Evolutionary conservation across 1,140 invertebrate genomes (phyloP).

Genomic region (Cyphomyrmex costatus): DNA sequence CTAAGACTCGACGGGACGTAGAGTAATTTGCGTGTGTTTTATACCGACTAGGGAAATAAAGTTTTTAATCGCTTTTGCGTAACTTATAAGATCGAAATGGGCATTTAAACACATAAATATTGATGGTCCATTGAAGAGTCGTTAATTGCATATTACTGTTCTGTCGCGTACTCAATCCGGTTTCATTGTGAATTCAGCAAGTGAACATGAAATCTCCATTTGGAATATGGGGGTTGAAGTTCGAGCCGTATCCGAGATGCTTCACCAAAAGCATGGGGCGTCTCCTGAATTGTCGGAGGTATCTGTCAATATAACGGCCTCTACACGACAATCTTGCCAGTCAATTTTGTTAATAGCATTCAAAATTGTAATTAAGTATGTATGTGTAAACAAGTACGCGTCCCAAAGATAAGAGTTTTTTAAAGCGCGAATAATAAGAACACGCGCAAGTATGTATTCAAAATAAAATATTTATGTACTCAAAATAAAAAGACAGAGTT

Average conservation of each 20-base stretch:
- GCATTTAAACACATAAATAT: constrained; percentile 31
- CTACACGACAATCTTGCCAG: no score
- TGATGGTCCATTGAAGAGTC: not conserved
- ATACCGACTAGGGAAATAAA: not conserved
- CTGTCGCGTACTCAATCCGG: not conserved
- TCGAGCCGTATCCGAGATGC: not conserved
- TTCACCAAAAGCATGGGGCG: not conserved
- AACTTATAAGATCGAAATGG: not conserved
- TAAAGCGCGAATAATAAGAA: no score
- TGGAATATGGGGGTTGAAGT: not conserved
- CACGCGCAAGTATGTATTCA: no score
- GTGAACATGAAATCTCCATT: constrained; percentile 17
- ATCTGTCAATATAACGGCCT: not conserved
- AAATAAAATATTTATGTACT: no score
- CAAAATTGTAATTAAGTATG: no score
- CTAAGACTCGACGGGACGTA: not conserved
- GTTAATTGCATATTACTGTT: constrained; percentile 32
- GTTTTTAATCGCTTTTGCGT: not conserved
- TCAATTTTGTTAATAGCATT: no score
- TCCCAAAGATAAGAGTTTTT: no score
- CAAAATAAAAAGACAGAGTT: no score
- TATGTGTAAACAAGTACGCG: no score
- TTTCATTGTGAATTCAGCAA: constrained; percentile 21
- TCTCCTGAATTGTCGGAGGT: not conserved
- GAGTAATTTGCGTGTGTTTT: constrained; percentile 15